Evolutionary conservation across 2,888 invertebrate genomes (phyloP).

Genomic region (Cantharis lateralis): DNA sequence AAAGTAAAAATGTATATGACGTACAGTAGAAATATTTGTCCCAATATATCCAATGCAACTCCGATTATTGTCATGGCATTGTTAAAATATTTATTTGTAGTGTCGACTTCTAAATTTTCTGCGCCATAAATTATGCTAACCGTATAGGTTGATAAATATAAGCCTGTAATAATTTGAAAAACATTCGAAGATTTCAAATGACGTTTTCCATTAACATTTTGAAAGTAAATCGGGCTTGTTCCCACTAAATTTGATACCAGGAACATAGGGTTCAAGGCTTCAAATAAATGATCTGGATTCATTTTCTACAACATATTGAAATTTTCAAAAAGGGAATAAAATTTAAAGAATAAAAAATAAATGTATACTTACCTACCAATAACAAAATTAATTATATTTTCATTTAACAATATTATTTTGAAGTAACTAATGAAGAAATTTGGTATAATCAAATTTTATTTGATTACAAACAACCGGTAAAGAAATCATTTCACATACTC

Average conservation of each 20-base stretch:
- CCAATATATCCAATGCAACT: conserved; percentile 12
- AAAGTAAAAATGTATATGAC: conserved; percentile 18
- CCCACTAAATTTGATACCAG: conserved; percentile 17
- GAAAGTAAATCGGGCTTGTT: conserved; percentile 17
- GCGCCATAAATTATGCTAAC: conserved; percentile 15
- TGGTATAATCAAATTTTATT: neutral
- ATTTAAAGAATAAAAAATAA: neutral
- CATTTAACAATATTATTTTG: neutral
- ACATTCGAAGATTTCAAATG: conserved; percentile 18
- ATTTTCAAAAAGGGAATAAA: neutral
- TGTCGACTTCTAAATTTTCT: neutral
- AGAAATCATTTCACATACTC: neutral
- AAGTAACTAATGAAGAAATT: neutral
- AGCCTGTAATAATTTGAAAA: conserved; percentile 15
- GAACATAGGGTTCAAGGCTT: conserved; percentile 20
- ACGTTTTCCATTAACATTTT: conserved; percentile 12
- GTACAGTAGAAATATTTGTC: conserved; percentile 26
- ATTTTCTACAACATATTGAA: neutral
- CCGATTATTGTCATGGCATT: conserved; percentile 27
- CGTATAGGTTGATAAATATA: conserved; percentile 15
- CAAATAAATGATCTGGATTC: conserved; percentile 16
- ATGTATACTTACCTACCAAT: neutral
- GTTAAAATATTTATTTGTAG: conserved; percentile 7
- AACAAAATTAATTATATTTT: neutral
- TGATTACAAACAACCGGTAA: neutral